Base-by-base conservation (phyloP, 2,797 vertebrate genomes). In the Pangasius larnaudii region DNA sequence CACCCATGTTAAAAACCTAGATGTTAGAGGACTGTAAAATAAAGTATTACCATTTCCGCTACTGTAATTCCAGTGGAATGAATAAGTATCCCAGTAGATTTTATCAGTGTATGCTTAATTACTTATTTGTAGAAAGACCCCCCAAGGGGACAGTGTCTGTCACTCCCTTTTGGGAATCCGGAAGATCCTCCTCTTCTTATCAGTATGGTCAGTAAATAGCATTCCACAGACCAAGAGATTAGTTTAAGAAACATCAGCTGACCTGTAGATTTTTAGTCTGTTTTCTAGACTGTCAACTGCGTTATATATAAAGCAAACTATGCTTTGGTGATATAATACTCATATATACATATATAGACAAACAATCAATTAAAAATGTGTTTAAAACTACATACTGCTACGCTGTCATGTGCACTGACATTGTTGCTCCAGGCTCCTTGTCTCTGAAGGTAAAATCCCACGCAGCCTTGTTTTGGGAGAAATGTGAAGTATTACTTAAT, bases 201-300 rank as follows among this genome's bases (percentile, higher is more conserved):
- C 95, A 91, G 89, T 89, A 85, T 83, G 63, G 77, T 93, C 91
- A 92, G 94, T 94, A 95, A 95, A 95, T 94, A 96, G 92, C 93
- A 95, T 96, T 95, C 93, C 94, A 27, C 33, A 82, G 42, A 83
- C 9, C 69, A 88, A 83, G 82, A 92, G 92, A 91, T 42, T 72
- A 71, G 82, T 79, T 89, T 72, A 39, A 91, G 88, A 90, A 92
- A 89, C 42, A 24, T 75, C 84, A 61, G 65, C 86, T 81, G 77
- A 88, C 56, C 36, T 74, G 77, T 63, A 22, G 56, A 81, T 30
- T n/a, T 85, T 71, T 88, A 11, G 2, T 53, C 51, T 49, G 11
- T 67, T 65, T 81, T 14, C 11, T 7, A 61, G 33, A 61, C 13
- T 42, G 2, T 14, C 13, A 27, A 82, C 39, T 46, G 39, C 2